Percentiles rank a stretch among this genome's conserved stretches.
These are phyloP conservation scores for Sinocyclocheilus anophthalmus DNA, from an alignment of 2,113 vertebrate genomes.

Conservation along the genomic window DNA sequence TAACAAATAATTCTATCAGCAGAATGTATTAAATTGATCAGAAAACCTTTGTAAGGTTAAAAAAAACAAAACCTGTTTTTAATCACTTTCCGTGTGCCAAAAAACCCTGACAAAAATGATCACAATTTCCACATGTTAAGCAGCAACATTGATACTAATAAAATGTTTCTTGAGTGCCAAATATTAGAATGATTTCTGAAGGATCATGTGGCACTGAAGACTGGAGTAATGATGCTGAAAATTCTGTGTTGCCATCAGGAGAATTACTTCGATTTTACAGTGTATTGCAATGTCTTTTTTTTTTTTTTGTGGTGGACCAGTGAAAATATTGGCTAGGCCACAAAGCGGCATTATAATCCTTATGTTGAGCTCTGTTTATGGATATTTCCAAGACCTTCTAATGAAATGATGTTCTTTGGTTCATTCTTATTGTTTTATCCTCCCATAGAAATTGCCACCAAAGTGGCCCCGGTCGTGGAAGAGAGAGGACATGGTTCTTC, in stretches of 20 bases:
- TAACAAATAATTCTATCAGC: no score
- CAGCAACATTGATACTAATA: no score
- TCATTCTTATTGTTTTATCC: conserved; percentile 8
- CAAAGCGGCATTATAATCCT: neutral
- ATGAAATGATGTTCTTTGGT: no score
- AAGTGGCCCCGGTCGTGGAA: conserved; percentile 50
- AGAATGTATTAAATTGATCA: no score
- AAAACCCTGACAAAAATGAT: no score
- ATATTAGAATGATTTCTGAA: neutral
- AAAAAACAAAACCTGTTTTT: no score
- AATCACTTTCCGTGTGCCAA: no score
- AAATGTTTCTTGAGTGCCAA: no score
- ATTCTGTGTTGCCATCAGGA: neutral
- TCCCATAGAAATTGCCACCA: conserved; percentile 53
- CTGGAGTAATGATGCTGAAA: neutral
- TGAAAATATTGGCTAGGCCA: neutral
- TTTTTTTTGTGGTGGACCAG: neutral
- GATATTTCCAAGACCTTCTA: no score
- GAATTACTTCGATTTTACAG: neutral
- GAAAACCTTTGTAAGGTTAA: no score
- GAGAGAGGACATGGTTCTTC: conserved; percentile 63
- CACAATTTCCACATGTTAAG: no score
- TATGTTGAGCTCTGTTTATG: no score
- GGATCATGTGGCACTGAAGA: neutral
- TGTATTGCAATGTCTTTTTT: neutral